phyloP scores from a whole-genome alignment of 2,797 vertebrate species.

The Sciaenops ocellatus region DNA sequence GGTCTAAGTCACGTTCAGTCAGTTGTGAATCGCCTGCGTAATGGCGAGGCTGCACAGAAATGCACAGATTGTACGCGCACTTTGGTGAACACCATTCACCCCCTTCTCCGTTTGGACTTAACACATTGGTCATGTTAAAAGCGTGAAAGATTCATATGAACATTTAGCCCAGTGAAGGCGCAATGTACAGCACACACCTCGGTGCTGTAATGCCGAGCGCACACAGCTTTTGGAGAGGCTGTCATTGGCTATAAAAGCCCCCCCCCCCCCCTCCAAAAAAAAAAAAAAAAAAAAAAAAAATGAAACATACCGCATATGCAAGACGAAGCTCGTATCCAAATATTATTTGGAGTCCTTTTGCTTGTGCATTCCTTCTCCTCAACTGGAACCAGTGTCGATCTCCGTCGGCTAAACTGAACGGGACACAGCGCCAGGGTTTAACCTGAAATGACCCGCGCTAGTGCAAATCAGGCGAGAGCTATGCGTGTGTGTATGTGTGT shows the following conservation, averaged over 20 bases:
- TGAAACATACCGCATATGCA: slow-evolving; percentile 75
- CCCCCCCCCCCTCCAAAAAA: too few relatives aligned
- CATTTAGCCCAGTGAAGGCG: slow-evolving; percentile 11
- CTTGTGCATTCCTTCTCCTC: slow-evolving; percentile 70
- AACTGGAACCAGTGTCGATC: slow-evolving; percentile 59
- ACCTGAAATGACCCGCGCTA: slow-evolving; percentile 80
- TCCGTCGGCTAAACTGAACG: slow-evolving; percentile 62
- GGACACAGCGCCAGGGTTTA: slow-evolving; percentile 73
- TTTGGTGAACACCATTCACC: slow-evolving; percentile 21
- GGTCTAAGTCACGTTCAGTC: slow-evolving; percentile 8
- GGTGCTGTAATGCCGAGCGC: slow-evolving; percentile 12
- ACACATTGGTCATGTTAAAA: slow-evolving; percentile 21
- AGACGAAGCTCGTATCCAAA: slow-evolving; percentile 66
- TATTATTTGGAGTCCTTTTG: slow-evolving; percentile 62
- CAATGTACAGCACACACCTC: slow-evolving; percentile 5
- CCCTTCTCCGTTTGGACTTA: background rate
- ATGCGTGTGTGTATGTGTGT: slow-evolving; percentile 20
- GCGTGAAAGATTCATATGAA: slow-evolving; percentile 24
- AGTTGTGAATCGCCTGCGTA: background rate
- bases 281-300: slow-evolving; percentile 23
- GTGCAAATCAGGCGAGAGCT: slow-evolving; percentile 65
- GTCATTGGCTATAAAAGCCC: slow-evolving; percentile 54
- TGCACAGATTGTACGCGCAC: slow-evolving; percentile 26
- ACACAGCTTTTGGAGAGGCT: slow-evolving; percentile 37
- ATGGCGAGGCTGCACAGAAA: slow-evolving; percentile 16